Conservation (phyloP, 2,888 invertebrate species). For the Drosophila hamatofila region DNA sequence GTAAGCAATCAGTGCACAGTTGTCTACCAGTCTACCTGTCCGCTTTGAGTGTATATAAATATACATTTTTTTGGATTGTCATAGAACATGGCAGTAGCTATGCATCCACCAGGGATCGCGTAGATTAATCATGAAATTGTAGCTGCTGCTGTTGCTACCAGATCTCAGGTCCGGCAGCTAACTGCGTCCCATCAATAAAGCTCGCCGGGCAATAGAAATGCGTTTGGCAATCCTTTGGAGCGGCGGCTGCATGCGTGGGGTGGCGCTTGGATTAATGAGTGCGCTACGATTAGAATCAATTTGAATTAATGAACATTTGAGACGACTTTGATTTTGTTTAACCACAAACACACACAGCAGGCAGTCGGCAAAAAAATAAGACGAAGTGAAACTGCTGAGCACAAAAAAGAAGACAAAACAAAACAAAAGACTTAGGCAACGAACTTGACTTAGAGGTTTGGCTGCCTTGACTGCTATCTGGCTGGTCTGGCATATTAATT, state of each 20-base stretch:
- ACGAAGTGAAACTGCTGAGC: constrained; percentile 1
- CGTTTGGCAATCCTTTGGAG: constrained; percentile 43
- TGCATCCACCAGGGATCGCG: constrained; percentile 15
- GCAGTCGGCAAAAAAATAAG: constrained; percentile 34
- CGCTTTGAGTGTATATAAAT: constrained; percentile 10
- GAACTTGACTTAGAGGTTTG: constrained; percentile 66
- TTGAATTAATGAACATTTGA: constrained; percentile 77
- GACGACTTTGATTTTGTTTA: constrained; percentile 71
- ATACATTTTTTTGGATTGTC: constrained; percentile 48
- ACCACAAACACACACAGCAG: constrained; percentile 64
- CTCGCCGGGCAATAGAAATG: constrained; percentile 58
- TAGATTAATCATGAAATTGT: constrained; percentile 66
- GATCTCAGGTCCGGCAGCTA: constrained; percentile 25
- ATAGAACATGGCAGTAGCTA: constrained; percentile 43
- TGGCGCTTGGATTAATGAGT: constrained; percentile 77
- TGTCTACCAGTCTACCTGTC: constrained; percentile 33
- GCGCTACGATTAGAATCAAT: constrained; percentile 77
- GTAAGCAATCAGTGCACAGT: constrained; percentile 10
- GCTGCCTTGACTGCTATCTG: constrained; percentile 28
- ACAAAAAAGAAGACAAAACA: constrained; percentile 23
- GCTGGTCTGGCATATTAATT: constrained; percentile 64
- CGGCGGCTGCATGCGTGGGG: constrained; percentile 63
- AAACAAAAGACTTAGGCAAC: constrained; percentile 81
- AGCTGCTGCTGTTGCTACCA: constrained; percentile 28
- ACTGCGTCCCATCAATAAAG: constrained; percentile 68